These are phyloP conservation scores for Thecophora atra DNA, from an alignment of 2,888 invertebrate genomes.

Conservation along the genomic window DNA sequence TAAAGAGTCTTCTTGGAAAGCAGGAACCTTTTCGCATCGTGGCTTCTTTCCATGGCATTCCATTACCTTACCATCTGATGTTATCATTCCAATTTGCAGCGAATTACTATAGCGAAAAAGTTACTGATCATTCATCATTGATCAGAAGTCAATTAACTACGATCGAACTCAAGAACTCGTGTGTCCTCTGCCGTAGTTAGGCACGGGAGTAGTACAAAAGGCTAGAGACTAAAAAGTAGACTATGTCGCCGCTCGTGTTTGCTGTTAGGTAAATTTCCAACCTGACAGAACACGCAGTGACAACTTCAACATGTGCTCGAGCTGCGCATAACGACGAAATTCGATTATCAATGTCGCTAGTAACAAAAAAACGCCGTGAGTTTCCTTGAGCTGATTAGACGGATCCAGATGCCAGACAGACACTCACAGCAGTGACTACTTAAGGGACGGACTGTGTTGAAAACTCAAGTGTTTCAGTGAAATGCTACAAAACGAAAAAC, in stretches of 20 bases:
- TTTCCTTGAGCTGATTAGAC: neutral
- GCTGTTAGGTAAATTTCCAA: neutral
- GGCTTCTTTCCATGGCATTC: too few relatives aligned
- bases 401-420: neutral
- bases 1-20: too few relatives aligned
- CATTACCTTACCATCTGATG: too few relatives aligned
- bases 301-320: neutral
- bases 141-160: conserved; percentile 29
- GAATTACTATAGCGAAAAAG: conserved; percentile 14
- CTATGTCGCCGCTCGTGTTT: too few relatives aligned
- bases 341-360: neutral
- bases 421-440: neutral
- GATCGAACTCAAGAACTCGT: too few relatives aligned
- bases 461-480: conserved; percentile 36
- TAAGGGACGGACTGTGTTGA: neutral
- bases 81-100: conserved; percentile 26
- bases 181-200: too few relatives aligned
- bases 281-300: neutral
- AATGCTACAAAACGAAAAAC: conserved; percentile 22
- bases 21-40: too few relatives aligned
- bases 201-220: too few relatives aligned
- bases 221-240: too few relatives aligned
- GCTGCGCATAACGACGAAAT: neutral
- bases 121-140: neutral
- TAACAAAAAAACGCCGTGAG: neutral